Evolutionary conservation across 1,140 invertebrate species (phyloP).

Genomic region (Drosophila yakuba): DNA sequence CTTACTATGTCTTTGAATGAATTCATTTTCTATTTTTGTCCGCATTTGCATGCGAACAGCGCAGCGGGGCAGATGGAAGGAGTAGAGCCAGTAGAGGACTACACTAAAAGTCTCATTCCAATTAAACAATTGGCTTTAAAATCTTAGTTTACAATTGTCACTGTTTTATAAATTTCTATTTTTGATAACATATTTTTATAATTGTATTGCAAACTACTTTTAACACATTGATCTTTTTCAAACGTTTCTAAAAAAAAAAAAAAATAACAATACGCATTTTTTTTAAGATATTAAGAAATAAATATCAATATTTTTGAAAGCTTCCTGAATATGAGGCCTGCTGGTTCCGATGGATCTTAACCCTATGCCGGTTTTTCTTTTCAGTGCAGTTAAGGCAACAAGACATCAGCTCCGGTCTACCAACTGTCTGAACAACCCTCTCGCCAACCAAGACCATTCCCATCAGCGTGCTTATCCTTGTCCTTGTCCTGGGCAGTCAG

Average conservation of each 20-base stretch:
- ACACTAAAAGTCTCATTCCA: not conserved
- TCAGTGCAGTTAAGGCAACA: constrained; percentile 24
- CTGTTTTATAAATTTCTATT: no score
- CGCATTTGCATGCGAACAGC: constrained; percentile 70
- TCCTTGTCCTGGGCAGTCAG: constrained; percentile 43
- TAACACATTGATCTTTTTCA: no score
- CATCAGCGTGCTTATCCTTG: constrained; percentile 19
- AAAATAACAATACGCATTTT: no score
- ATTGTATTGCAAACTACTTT: no score
- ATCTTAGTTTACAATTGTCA: no score
- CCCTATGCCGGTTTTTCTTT: no score
- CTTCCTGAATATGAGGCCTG: no score
- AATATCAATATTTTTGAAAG: no score
- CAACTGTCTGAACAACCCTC: constrained; percentile 10
- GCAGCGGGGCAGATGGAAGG: not conserved
- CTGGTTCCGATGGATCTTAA: not conserved
- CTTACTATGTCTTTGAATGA: constrained; percentile 75
- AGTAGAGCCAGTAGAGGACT: not conserved
- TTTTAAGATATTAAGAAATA: no score
- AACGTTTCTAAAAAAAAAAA: no score
- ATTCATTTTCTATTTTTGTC: constrained; percentile 74
- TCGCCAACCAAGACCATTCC: constrained; percentile 1
- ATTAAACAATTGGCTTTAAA: no score
- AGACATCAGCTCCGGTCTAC: constrained; percentile 33
- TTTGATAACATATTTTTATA: no score